Evolutionary conservation across 2,797 vertebrate species (phyloP), one percentile per base, ranked within the genome.

Genomic region (Takifugu ocellatus): DNA sequence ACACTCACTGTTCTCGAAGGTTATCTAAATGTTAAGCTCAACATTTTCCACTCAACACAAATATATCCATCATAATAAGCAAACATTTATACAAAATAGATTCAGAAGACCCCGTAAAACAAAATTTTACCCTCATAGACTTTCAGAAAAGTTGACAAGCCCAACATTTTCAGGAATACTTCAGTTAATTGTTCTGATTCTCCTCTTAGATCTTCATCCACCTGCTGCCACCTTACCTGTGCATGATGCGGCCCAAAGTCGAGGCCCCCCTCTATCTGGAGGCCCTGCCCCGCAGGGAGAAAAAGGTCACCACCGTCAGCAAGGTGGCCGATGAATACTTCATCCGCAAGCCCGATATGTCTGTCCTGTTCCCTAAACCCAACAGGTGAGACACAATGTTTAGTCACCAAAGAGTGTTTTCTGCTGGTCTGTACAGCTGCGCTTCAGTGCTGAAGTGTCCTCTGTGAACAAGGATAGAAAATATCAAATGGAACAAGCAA

Each of bases 281-380:
- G 46, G 70, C 47, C 10, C 2, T 66, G 21, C 82, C 83, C 7
- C 82, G 74, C 1, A 84, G 75, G 12, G 87, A 75, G 72, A 86
- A 85, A 49, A 84, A 75, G 53, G 58, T 51, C 1, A 48, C 87
- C 9, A 11, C 72, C 51, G 78, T 88, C 25, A 90, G 73, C 69
- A 88, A 92, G 56, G 85, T 78, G 0, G 84, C 87, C 0, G 94
- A 96, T 7, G 93, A 97, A 61, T 97, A 97, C 85, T 97, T 97
- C 79, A 95, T 96, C 59, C 91, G 94, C 57, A 94, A 94, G 61
- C 94, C 95, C 0, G 88, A 89, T 62, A 86, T 56, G 25, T 92
- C 90, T 67, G 79, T 93, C 78, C 78, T 94, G 66, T 94, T 94
- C 75, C 91, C 92, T 0, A 95, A 94, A 61, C 86, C 90, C 25